These are phyloP conservation scores for Acinonyx jubatus DNA, from an alignment of 2,113 vertebrate genomes.

Conservation along the genomic window DNA sequence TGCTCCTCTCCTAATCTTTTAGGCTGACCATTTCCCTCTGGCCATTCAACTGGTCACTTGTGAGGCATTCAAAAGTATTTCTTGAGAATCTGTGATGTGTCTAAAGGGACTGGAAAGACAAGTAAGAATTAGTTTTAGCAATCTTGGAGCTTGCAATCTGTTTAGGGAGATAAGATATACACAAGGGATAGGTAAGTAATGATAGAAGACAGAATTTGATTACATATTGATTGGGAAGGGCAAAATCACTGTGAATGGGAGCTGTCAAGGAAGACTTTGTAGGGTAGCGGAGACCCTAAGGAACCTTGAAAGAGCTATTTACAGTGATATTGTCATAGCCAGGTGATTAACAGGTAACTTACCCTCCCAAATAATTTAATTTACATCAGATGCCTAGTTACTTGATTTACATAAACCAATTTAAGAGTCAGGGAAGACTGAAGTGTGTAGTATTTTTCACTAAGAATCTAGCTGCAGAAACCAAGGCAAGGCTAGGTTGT, in stretches of 20 bases:
- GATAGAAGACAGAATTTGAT: constrained; percentile 45
- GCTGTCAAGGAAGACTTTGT: constrained; percentile 29
- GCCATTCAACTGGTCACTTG: not conserved
- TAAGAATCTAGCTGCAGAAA: constrained; percentile 9
- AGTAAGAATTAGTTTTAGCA: not conserved
- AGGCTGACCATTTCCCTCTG: not conserved
- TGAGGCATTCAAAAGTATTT: constrained; percentile 33
- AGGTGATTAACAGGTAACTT: not conserved
- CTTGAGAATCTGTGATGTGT: not conserved
- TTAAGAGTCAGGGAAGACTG: constrained; percentile 25
- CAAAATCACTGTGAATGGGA: not conserved
- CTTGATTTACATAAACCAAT: not conserved
- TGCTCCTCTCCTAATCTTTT: not conserved
- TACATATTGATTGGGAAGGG: constrained; percentile 3
- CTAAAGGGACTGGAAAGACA: not conserved
- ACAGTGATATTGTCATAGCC: not conserved
- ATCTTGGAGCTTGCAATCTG: not conserved
- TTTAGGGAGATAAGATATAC: not conserved
- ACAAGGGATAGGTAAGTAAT: not conserved
- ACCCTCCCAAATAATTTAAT: not conserved
- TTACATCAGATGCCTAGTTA: not conserved
- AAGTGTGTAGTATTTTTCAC: not conserved
- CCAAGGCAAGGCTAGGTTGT: not conserved
- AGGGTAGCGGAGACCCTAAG: not conserved
- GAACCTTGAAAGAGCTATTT: not conserved